Percentiles rank a stretch among this genome's conserved stretches.
Evolutionary conservation across 1,140 invertebrate genomes (phyloP).

Genomic region (Holcopasites calliopsidis): DNA sequence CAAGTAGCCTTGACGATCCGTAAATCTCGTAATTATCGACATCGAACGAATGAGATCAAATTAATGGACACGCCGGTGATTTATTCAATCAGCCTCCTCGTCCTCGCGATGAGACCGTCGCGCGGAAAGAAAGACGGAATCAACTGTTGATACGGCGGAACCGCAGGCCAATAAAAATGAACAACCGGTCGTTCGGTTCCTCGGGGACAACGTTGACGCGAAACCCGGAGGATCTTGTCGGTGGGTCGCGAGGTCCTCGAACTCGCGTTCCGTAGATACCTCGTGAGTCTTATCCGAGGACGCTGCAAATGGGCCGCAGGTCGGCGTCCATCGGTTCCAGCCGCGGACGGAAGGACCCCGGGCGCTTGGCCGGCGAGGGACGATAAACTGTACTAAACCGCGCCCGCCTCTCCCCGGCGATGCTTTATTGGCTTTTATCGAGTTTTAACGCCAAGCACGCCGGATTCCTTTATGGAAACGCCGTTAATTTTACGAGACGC

Average conservation of each 20-base stretch:
- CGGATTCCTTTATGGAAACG: slow-evolving; percentile 77
- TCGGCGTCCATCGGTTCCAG: slow-evolving; percentile 11
- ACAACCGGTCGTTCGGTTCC: slow-evolving; percentile 3
- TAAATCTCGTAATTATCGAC: no score
- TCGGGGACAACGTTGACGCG: not conserved
- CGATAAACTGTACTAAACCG: slow-evolving; percentile 64
- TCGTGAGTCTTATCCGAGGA: slow-evolving; percentile 48
- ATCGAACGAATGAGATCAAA: no score
- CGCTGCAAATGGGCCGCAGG: slow-evolving; percentile 48
- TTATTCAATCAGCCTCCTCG: no score
- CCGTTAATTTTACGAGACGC: slow-evolving; percentile 78
- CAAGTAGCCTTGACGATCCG: no score
- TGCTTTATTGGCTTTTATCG: slow-evolving; percentile 78
- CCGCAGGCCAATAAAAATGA: slow-evolving; percentile 6
- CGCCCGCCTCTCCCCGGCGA: slow-evolving; percentile 54
- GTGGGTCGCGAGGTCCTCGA: slow-evolving; percentile 20
- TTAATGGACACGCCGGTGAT: no score
- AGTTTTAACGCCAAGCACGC: slow-evolving; percentile 72
- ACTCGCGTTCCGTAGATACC: slow-evolving; percentile 29
- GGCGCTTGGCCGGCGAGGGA: slow-evolving; percentile 6
- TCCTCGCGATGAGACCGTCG: no score
- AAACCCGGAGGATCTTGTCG: not conserved
- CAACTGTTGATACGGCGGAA: not conserved
- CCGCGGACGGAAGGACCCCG: slow-evolving; percentile 4
- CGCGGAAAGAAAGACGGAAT: no score